Evolutionary conservation across 2,113 vertebrate species (phyloP), one percentile per base, ranked within the genome.

Genomic region (Craseonycteris thonglongyai): DNA sequence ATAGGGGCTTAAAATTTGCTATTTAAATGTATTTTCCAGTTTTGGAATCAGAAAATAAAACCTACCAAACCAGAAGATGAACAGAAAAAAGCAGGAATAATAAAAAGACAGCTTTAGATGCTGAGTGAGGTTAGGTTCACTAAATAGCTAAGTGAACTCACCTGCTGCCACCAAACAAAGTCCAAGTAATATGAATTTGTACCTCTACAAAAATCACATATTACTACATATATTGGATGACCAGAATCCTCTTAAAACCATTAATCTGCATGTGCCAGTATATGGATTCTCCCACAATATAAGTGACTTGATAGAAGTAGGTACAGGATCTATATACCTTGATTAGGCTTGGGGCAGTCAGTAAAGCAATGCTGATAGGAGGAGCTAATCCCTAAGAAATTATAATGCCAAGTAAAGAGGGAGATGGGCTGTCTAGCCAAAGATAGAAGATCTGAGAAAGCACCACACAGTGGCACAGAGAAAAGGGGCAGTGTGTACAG

Each of bases 31-130:
- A 65, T 78, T 96, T 78, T 78, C 82, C 12, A 76, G 19, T 71
- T 91, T 69, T 42, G 45, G 40, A 83, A 91, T 69, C 75, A 87
- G 51, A 74, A 90, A 88, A 92, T 59, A 82, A 88, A 90, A 81
- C 42, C 66, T 75, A 90, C n/a, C 75, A 83, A 93, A 90, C 35
- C 42, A 80, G 38, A 80, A 74, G 54, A 90, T 69, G 26, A 91
- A 95, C 42, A 90, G 28, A n/a, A 87, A 87, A 91, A 59, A 88
- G 45, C 8, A 91, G 54, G 5, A 95, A 79, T 49, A 74, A 61
- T 24, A 75, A 89, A 63, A 94, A 74, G n/a, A 92, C 16, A 90
- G 79, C 30, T 51, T 87, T 40, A 63, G 49, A 88, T 63, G 40
- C 38, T 75, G 7, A 86, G 33, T 86, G 24, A 92, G 35, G 49